These are phyloP conservation scores for Drosophila murphyi DNA, from an alignment of 1,140 invertebrate species.

Conservation along the genomic window DNA sequence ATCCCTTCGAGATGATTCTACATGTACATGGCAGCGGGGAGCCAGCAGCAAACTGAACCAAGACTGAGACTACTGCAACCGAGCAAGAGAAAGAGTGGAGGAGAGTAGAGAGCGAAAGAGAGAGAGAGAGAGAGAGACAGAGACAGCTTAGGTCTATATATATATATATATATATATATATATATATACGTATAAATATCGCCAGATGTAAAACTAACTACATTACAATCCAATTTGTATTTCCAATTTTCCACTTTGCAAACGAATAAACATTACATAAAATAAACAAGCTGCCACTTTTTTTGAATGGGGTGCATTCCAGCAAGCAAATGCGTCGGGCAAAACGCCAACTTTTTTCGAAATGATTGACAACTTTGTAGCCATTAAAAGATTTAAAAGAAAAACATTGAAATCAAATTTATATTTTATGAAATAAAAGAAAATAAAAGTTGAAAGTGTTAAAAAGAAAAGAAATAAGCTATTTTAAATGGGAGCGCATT, in stretches of 20 bases:
- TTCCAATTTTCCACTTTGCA: constrained; percentile 56
- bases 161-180: constrained; percentile 18
- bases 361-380: too few species aligned
- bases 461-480: too few species aligned
- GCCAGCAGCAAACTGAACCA: constrained; percentile 68
- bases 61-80: constrained; percentile 52
- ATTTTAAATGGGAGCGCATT: too few species aligned
- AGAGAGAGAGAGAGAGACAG: constrained; percentile 26
- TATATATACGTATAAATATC: constrained; percentile 40
- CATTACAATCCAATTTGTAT: constrained; percentile 53
- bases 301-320: background rate
- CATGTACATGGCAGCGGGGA: constrained; percentile 76
- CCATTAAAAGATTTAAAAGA: too few species aligned
- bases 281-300: background rate
- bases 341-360: background rate
- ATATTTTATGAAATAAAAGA: too few species aligned
- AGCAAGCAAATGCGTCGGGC: background rate
- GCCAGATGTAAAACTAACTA: constrained; percentile 63
- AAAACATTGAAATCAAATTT: too few species aligned
- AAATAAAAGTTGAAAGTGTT: too few species aligned
- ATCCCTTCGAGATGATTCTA: constrained; percentile 82
- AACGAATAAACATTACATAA: constrained; percentile 54
- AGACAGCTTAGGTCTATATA: constrained; percentile 37
- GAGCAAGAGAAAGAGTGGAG: too few species aligned
- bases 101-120: constrained; percentile 10